These are phyloP conservation scores for Tachycineta bicolor DNA, from an alignment of 2,113 vertebrate species.

Conservation along the genomic window DNA sequence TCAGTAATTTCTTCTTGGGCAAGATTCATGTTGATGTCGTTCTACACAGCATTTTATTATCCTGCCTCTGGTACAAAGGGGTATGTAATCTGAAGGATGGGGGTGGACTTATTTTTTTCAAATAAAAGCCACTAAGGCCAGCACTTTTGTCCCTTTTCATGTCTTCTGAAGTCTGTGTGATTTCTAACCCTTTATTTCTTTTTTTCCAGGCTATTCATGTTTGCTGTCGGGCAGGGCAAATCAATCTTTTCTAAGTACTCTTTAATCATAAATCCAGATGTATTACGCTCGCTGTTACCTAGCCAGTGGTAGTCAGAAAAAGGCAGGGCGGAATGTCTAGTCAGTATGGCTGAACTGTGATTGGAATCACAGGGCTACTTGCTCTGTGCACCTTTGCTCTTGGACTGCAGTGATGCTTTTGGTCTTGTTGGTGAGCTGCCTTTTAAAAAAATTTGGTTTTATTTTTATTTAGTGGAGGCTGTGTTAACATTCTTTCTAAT, in stretches of 20 bases:
- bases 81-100: not conserved
- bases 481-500: not conserved
- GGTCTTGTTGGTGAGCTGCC: not conserved
- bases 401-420: not conserved
- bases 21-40: not conserved
- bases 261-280: constrained; percentile 62
- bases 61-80: constrained; percentile 25
- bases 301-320: constrained; percentile 27
- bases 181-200: constrained; percentile 37
- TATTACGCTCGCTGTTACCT: constrained; percentile 55
- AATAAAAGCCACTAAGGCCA: constrained; percentile 18
- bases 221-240: constrained; percentile 33
- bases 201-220: constrained; percentile 43
- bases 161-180: constrained; percentile 9
- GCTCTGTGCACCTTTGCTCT: not conserved
- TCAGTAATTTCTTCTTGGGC: not conserved
- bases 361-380: not conserved
- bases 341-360: not conserved
- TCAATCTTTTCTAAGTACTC: constrained; percentile 55
- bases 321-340: not conserved
- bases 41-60: not conserved
- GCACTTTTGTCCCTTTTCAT: constrained; percentile 17
- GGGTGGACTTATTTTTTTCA: not conserved
- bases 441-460: not conserved
- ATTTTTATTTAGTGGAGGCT: not conserved